A percentile compares a stretch with the other conserved stretches of the same genome.
Conservation (phyloP, 92 coral and sea anemone genomes). For the Phenganax stokvisi region DNA sequence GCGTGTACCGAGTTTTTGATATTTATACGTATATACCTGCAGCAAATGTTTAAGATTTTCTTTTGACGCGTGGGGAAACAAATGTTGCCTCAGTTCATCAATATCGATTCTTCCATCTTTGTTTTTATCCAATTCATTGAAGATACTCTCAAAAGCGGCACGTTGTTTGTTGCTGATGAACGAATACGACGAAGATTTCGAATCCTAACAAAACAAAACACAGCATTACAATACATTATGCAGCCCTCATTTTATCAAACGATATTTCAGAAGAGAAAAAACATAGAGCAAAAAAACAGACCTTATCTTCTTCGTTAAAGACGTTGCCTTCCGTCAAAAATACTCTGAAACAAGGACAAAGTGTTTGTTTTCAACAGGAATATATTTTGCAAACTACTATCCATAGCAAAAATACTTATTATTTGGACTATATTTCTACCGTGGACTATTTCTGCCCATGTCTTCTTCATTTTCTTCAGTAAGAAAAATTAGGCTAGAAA, state of each 20-base stretch:
- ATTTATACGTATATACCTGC: constrained; percentile 48
- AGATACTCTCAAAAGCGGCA: constrained; percentile 62
- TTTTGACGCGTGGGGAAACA: constrained; percentile 71
- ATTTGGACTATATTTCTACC: neutral
- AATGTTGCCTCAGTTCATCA: constrained; percentile 70
- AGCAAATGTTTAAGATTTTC: constrained; percentile 77
- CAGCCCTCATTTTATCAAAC: neutral
- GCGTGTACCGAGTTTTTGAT: no score
- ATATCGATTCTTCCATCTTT: constrained; percentile 82
- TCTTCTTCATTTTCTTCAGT: constrained; percentile 20
- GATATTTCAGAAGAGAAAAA: constrained; percentile 2
- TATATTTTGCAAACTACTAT: neutral
- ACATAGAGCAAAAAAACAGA: constrained; percentile 30
- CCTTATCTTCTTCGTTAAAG: constrained; percentile 44
- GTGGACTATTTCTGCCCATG: no score
- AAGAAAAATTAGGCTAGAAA: constrained; percentile 29
- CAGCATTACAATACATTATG: neutral
- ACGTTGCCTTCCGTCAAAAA: constrained; percentile 68
- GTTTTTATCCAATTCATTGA: constrained; percentile 84
- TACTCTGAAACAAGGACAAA: constrained; percentile 44
- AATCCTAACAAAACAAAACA: neutral
- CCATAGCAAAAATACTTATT: neutral
- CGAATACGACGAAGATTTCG: constrained; percentile 30
- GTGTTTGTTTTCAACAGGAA: neutral
- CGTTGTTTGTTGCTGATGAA: constrained; percentile 71